Base-by-base conservation (phyloP, 2,113 vertebrate species). In the Megaleporinus macrocephalus region DNA sequence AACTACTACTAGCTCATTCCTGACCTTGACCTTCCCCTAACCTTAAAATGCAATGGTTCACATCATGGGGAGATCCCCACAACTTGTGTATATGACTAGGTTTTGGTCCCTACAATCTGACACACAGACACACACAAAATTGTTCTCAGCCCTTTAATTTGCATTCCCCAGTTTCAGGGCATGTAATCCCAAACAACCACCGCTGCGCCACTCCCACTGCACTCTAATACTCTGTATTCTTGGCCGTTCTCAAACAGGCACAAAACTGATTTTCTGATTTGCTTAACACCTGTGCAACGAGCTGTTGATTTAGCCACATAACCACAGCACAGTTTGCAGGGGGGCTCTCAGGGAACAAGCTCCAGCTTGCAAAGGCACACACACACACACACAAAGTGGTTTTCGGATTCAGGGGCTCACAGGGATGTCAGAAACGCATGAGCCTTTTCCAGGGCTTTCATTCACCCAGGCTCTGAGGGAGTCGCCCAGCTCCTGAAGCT, bases 101-200 rank as follows among this genome's bases (percentile, higher is more conserved):
- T n/a, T n/a, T n/a, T n/a, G n/a, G n/a, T n/a, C 3, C 36, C 16
- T 44, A 53, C 71, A 76, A 1, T 70, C 72, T 71, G 71, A 5
- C 83, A 84, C 49, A 49, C 41, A 71, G 26, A 33, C 22, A 63
- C 72, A 69, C 55, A 74, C 69, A 62, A 71, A 78, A 16, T 4
- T 53, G 20, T n/a, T n/a, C 1, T n/a, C 0, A 57, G 53, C 53
- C 53, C 15, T 6, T 57, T 9, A 57, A 7, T 57, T 22, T 57
- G 53, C 22, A n/a, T 22, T 57, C 53, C 22, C 80, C 62, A n/a
- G 13, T 15, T 73, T 24, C 36, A 26, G 22, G 44, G 26, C 72
- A 36, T 57, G 53, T 57, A 57, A 57, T 61, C 24, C 20, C 53
- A 22, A 20, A n/a, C 57, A 26, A 29, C 11, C 13, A n/a, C 47